Base-by-base conservation (phyloP, 1,140 invertebrate species). In the Ooceraea biroi region DNA sequence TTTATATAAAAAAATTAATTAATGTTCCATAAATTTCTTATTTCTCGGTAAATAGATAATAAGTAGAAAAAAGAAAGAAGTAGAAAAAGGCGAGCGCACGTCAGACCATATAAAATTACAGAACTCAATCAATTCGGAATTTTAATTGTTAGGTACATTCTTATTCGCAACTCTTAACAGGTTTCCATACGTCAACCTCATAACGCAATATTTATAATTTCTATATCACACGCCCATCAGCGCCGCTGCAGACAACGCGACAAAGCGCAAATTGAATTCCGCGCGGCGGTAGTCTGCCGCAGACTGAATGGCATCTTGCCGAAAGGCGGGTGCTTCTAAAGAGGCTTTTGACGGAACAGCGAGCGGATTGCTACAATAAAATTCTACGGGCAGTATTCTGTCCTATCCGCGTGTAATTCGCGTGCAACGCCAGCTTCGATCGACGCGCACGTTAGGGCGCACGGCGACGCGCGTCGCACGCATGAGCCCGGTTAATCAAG, bases 401-500 rank as follows among this genome's bases (percentile, higher is more conserved):
- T 71, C 71, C 25, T 2, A n/a, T n/a, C 19, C 65, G 65, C 22
- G 61, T 80, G 36, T 80, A 83, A 87, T 88, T 88, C 83, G 86
- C 41, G 69, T 73, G 85, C 86, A 86, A 88, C 85, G 84, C 58
- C 82, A 72, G 80, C 50, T 73, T 84, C 74, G 85, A 84, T 88
- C 74, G 36, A 36, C 36, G 83, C 50, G 74, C 69, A 71, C 68
- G 72, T 85, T 74, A 68, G 74, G 27, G 82, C 69, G 80, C 41
- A 83, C 87, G 86, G 85, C 85, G 83, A 76, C 66, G 88, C 89
- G 85, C 87, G 90, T 91, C 90, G 90, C 90, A 90, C 91, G 91
- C 90, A 91, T 92, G 92, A 94, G 92, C 89, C 90, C 85, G 91
- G 91, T 93, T 93, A 93, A 94, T 94, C 92, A 94, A 93, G 88